Evolutionary conservation across 1,140 invertebrate genomes (phyloP), one percentile per base, ranked within the genome.

Genomic region (Hypothenemus hampei): DNA sequence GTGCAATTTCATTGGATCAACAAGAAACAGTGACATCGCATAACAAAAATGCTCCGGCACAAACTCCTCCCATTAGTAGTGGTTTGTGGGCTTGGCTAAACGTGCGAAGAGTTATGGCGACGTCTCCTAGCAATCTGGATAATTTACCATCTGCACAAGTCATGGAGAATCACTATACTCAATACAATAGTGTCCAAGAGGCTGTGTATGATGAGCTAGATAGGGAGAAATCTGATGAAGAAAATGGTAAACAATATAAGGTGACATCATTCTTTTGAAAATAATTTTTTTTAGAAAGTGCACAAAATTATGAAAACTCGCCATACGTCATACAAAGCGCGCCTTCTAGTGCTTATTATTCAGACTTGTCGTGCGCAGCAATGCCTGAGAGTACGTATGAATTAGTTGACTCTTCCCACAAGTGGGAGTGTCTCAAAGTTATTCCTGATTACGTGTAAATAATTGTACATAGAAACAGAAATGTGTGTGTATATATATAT

Each of bases 311-410:
- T n/a, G n/a, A n/a, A n/a, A n/a, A n/a, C n/a, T n/a, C n/a, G n/a
- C n/a, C n/a, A n/a, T n/a, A n/a, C n/a, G n/a, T n/a, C 3, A 31
- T 31, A 31, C 82, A 80, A 46, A 83, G 81, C 49, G 82, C 83
- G 2, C 82, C 82, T 8, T 84, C 81, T 62, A 83, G 81, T 68
- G 82, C 82, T 4, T 85, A 85, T 64, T 85, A 84, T 67, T 83
- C 81, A 48, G 82, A 84, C 66, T 69, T 83, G n/a, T 78, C 77
- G 11, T 73, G 74, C 4, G 75, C 73, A 1, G 73, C 73, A 23
- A 69, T 73, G 53, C 73, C 75, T 0, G 78, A 79, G 45, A 64
- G 76, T 11, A 76, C 77, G 18, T 80, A 80, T 58, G 78, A 80
- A 67, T 73, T 78, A 19, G 77, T 80, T 8, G 77, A 76, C 3